Evolutionary conservation across 2,888 invertebrate species (phyloP).

Genomic region (Melikaiella ostensackeni): DNA sequence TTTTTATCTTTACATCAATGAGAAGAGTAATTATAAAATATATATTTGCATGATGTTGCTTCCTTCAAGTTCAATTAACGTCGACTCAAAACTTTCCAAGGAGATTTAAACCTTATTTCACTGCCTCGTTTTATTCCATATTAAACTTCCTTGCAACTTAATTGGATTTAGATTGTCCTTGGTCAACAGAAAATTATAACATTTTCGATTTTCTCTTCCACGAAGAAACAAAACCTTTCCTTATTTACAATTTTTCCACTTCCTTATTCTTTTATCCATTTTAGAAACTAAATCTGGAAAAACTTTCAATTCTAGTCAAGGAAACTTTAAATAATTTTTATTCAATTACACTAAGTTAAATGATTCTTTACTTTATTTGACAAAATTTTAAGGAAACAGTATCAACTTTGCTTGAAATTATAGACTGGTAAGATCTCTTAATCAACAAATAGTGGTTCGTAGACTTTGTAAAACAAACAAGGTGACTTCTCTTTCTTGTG

Average conservation of each 20-base stretch:
- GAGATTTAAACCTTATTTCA: background rate
- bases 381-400: too few species aligned
- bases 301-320: background rate
- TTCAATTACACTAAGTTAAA: too few species aligned
- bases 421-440: background rate
- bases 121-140: background rate
- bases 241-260: background rate
- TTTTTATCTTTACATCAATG: background rate
- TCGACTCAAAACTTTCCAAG: background rate
- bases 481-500: background rate
- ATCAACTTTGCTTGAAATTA: too few species aligned
- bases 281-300: background rate
- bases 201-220: background rate
- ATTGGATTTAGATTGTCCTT: constrained; percentile 2
- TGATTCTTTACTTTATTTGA: too few species aligned
- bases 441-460: background rate
- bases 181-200: background rate
- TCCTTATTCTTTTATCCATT: background rate
- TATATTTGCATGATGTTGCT: background rate
- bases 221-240: background rate
- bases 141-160: background rate
- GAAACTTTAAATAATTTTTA: background rate
- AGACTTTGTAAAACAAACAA: background rate
- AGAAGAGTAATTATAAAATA: background rate
- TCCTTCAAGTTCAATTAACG: background rate